Evolutionary conservation across 2,797 vertebrate genomes (phyloP), one percentile per base, ranked within the genome.

Genomic region (Myripristis murdjan): DNA sequence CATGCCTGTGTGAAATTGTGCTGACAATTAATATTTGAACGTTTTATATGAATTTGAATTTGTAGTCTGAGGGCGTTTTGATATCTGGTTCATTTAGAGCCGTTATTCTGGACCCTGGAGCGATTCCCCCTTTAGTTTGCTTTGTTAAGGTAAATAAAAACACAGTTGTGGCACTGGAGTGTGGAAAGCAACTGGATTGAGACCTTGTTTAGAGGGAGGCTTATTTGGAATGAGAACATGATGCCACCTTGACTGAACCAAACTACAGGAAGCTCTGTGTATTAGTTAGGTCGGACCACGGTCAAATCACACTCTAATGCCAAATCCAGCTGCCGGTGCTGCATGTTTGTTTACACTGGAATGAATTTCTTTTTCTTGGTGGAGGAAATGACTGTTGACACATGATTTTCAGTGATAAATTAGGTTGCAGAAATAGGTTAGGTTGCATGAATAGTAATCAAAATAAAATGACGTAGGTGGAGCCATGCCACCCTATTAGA

Each of bases 381-480:
- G 5, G 5, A 41, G 39, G 22, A 4, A 61, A 61, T 6, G 4
- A 64, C 22, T 24, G 41, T 16, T 57, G 9, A 61, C 22, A 44
- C 44, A 20, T 46, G 26, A 51, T 64, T 68, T 41, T 64, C 65
- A n/a, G 31, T 33, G 3, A 53, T 47, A 0, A 3, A 35, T 23
- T 41, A 41, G n/a, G n/a, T n/a, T n/a, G n/a, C n/a, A n/a, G n/a
- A n/a, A n/a, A n/a, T n/a, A n/a, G n/a, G n/a, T n/a, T n/a, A n/a
- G n/a, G n/a, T n/a, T n/a, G n/a, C n/a, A n/a, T n/a, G n/a, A n/a
- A n/a, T n/a, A n/a, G n/a, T n/a, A n/a, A n/a, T n/a, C 37, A 39
- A 14, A 39, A 39, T 14, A 77, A 63, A 18, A 46, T 56, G 46
- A 64, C 70, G 44, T 62, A 68, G 58, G 65, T 79, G 54, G 44